Base-by-base conservation (phyloP, 2,113 vertebrate species). In the Pelvicachromis taeniatus region DNA sequence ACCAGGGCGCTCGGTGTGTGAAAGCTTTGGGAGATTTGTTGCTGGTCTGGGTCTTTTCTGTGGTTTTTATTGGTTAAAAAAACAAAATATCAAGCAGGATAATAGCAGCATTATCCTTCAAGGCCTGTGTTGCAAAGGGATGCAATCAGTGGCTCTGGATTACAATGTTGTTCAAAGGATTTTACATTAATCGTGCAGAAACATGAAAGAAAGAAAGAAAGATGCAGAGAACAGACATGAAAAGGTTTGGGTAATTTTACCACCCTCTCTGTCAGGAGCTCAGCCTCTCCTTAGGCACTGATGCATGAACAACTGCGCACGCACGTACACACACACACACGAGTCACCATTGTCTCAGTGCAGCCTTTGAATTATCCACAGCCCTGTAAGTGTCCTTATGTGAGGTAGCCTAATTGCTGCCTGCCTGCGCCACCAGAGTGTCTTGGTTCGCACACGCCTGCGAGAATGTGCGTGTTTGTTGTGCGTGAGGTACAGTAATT, bases 301-400 rank as follows among this genome's bases (percentile, higher is more conserved):
- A 90, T 80, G 82, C 78, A 89, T 52, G 78, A 81, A 85, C 84
- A 87, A 61, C 48, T 35, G 75, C 38, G 2, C 2, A 54, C 40
- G 50, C 65, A 31, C 73, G 70, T 31, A 19, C 65, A 8, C 35
- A 17, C 29, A 58, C 12, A 54, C 54, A 14, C 23, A 33, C 58
- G 21, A 70, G 53, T 58, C 40, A 33, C 55, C 5, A n/a, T 61
- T 85, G 23, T 75, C 68, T 61, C 88, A 38, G 7, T 54, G 35
- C 58, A 73, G 73, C 78, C 90, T 94, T 87, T 90, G 84, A 89
- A 79, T 88, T 84, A 82, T 38, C 55, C 55, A 70, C 78, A 35
- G 75, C 5, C 0, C 29, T 80, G 79, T 31, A 17, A 50, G 31
- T 85, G 77, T 70, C 55, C 16, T 48, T 21, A 40, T 84, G 79